Evolutionary conservation across 2,113 vertebrate genomes (phyloP).

Genomic region (Dolichotis patagonum): DNA sequence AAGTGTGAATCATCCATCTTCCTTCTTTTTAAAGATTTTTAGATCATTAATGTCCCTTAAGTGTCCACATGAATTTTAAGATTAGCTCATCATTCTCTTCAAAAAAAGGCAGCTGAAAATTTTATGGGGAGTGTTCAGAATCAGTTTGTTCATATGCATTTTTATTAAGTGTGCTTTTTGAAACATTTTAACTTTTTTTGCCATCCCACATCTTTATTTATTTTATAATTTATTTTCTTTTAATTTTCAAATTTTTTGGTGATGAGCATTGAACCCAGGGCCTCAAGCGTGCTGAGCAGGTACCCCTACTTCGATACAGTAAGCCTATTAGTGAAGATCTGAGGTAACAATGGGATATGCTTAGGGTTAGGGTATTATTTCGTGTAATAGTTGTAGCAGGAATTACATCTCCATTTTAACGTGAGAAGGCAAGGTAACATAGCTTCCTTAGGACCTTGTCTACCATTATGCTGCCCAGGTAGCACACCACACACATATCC

Average conservation of each 20-base stretch:
- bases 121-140: background rate
- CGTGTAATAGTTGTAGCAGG: background rate
- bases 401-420: constrained; percentile 45
- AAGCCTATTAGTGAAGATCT: background rate
- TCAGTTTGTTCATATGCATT: background rate
- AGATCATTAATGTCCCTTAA: background rate
- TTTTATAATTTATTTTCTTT: background rate
- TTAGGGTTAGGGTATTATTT: constrained; percentile 12
- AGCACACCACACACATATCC: background rate
- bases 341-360: background rate
- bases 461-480: background rate
- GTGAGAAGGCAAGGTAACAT: background rate
- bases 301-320: background rate
- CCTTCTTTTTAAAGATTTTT: constrained; percentile 5
- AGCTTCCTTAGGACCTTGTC: constrained; percentile 6
- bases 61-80: background rate
- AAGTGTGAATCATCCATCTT: background rate
- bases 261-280: background rate
- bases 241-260: background rate
- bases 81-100: background rate
- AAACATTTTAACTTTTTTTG: background rate
- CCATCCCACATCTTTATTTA: background rate
- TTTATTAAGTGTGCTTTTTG: constrained; percentile 29
- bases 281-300: background rate
- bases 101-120: background rate